These are phyloP conservation scores for Ianthella basta DNA, from an alignment of 37 sponge, comb jelly and placozoan genomes.

Conservation along the genomic window DNA sequence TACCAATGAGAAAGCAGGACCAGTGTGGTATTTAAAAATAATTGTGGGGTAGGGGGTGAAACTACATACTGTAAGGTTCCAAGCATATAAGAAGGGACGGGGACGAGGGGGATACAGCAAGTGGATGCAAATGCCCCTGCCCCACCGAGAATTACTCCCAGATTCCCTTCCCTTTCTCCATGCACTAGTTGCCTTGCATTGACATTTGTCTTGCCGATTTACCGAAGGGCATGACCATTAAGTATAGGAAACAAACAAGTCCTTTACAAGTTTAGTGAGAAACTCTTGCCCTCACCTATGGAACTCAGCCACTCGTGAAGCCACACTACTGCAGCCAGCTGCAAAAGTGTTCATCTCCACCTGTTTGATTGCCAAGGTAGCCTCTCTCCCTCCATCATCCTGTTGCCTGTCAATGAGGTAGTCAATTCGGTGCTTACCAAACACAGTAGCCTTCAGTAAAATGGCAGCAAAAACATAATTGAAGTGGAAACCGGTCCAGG, in stretches of 20 bases:
- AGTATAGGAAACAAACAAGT: neutral
- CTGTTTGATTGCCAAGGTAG: slow-evolving; percentile 36
- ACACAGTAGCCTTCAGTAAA: neutral
- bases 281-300: slow-evolving; percentile 18
- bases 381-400: neutral
- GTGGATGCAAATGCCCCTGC: too few relatives aligned
- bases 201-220: neutral
- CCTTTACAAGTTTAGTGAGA: neutral
- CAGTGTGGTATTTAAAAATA: too few relatives aligned
- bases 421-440: slow-evolving; percentile 50
- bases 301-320: slow-evolving; percentile 8
- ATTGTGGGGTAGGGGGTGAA: too few relatives aligned
- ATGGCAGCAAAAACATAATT: neutral
- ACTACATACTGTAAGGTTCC: too few relatives aligned
- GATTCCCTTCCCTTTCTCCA: too few relatives aligned
- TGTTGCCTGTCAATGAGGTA: slow-evolving; percentile 49
- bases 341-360: slow-evolving; percentile 70
- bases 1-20: too few relatives aligned
- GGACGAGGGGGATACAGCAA: too few relatives aligned
- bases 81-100: too few relatives aligned
- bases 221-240: neutral
- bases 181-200: too few relatives aligned
- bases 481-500: neutral
- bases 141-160: too few relatives aligned
- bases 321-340: neutral